Evolutionary conservation across 1,140 invertebrate genomes (phyloP).

Genomic region (Orchestia grillus): DNA sequence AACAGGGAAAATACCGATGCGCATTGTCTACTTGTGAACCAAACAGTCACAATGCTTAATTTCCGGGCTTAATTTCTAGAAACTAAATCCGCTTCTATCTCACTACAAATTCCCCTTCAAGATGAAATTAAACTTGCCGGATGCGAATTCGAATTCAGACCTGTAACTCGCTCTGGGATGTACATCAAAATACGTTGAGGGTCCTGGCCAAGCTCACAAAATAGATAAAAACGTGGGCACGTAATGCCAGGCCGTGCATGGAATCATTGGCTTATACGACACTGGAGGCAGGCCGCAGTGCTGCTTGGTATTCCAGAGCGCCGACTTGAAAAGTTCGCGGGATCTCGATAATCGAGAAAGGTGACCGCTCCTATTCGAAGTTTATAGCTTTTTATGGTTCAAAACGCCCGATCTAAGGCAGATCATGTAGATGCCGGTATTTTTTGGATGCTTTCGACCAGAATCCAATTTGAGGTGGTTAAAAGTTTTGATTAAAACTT

Average conservation of each 20-base stretch:
- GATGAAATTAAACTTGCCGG: neutral
- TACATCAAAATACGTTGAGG: neutral
- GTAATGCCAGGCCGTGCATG: neutral
- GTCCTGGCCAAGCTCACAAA: neutral
- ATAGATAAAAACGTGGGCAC: neutral
- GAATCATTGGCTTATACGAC: neutral
- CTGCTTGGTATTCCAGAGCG: neutral
- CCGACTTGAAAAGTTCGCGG: neutral
- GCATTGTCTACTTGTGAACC: too few relatives aligned
- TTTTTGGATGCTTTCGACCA: slow-evolving; percentile 16
- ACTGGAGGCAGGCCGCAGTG: neutral
- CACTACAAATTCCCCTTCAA: neutral
- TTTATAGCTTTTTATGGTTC: slow-evolving; percentile 29
- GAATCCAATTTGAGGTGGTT: slow-evolving; percentile 44
- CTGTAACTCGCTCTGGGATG: neutral
- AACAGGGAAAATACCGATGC: too few relatives aligned
- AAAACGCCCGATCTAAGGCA: slow-evolving; percentile 45
- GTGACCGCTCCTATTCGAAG: slow-evolving; percentile 38
- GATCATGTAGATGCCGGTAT: slow-evolving; percentile 32
- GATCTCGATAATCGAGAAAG: slow-evolving; percentile 54
- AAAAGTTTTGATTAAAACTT: slow-evolving; percentile 47
- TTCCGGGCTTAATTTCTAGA: neutral
- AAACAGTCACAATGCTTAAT: too few relatives aligned
- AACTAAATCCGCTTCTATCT: neutral
- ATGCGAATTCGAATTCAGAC: neutral